Base-by-base conservation (phyloP, 2,797 vertebrate species). In the Galago senegalensis region DNA sequence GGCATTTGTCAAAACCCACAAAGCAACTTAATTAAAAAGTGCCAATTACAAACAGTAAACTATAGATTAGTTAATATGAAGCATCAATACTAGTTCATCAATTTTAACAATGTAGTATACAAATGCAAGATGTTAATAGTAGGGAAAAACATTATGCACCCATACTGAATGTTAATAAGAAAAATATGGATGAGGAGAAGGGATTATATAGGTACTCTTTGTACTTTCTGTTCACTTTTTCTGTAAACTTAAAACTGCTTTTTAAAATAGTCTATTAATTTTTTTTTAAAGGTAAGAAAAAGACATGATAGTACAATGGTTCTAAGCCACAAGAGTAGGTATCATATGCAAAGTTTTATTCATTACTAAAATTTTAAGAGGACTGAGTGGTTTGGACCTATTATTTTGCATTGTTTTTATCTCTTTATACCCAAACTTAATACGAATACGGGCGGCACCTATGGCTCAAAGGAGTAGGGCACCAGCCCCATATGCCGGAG, bases 251-350 rank as follows among this genome's bases (percentile, higher is more conserved):
- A 61, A 94, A 92, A 65, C 34, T 60, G 18, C 46, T 90, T 79
- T 92, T 92, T 56, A 37, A 93, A 95, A 92, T 46, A 93, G 70
- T 34, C 40, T 65, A 73, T 79, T 93, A 88, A 43, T 60, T 40
- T 77, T 23, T 75, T 75, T 77, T 37, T 3, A 21, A 72, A 23
- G 40, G n/a, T 8, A 53, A 40, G 40, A 82, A 86, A 82, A 63
- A 43, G 13, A 17, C n/a, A 96, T 61, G 56, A 79, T 0, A 88
- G 49, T 34, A 96, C 60, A 94, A 75, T n/a, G n/a, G 21, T 49
- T 79, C 85, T 60, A 91, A 93, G 25, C 13, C 90, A 93, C 46
- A 0, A 76, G 21, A 81, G 40, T 70, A 2, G 76, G 20, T 43
- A 61, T 61, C 6, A 40, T 34, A 69, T 70, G 76, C 40, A 92